Evolutionary conservation across 2,113 vertebrate species (phyloP), one percentile per base, ranked within the genome.

Genomic region (Callipepla californica): DNA sequence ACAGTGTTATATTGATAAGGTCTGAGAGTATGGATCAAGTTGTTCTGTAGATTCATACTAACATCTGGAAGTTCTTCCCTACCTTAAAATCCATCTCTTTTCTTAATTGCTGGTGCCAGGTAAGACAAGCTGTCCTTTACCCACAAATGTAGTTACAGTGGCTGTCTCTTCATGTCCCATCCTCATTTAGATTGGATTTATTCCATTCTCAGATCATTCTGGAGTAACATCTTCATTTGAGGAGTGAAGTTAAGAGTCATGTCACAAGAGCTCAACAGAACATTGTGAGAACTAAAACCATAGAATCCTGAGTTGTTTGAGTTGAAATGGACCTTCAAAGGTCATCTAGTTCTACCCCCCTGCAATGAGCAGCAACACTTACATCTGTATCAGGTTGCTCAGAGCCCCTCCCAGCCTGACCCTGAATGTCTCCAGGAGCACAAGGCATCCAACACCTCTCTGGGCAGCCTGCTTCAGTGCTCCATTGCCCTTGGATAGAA

Each of bases 101-200:
- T 73, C 8, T 53, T 58, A 20, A 58, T 58, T 58, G 55, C 32
- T 58, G 30, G 30, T n/a, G 55, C 11, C 55, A 58, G 55, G 18
- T 58, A 10, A 4, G 10, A 16, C 20, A 19, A 28, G 22, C 44
- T 78, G 16, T 22, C 20, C 36, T 55, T 22, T 80, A 23, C 9
- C 13, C 11, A 17, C 0, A 0, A 9, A 17, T 3, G 10, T 40
- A 50, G 20, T 36, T 6, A 32, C 57, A 57, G 44, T 51, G 28
- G 3, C 42, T 57, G 1, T 48, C 11, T 65, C 32, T 14, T 72
- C 30, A 11, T 62, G 12, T 9, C 25, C 42, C 7, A 3, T 45
- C 28, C 45, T 79, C 30, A 22, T 55, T 22, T 55, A 40, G 69
- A 13, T 22, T 32, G 13, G 28, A 55, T 30, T 20, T 32, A 45